These are phyloP conservation scores for Micromys minutus DNA, from an alignment of 2,113 vertebrate species.

Conservation along the genomic window DNA sequence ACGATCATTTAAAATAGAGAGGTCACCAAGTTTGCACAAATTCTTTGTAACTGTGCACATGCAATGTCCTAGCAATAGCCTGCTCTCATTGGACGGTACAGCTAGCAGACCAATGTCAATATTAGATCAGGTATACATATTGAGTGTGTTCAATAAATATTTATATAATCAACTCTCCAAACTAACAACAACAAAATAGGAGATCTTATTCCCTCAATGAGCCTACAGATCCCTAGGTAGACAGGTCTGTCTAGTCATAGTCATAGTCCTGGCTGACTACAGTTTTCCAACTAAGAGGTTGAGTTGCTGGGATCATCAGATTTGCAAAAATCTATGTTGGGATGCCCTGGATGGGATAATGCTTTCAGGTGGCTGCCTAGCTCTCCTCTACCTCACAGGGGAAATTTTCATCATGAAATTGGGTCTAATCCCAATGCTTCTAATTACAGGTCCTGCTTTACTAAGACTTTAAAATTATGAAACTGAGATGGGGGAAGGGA, in stretches of 20 bases:
- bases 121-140: constrained; percentile 5
- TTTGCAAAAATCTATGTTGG: neutral
- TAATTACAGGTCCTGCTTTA: neutral
- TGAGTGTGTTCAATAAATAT: neutral
- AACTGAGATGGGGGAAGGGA: neutral
- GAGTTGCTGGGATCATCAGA: neutral
- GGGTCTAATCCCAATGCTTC: neutral
- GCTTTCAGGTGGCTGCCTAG: neutral
- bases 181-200: constrained; percentile 50
- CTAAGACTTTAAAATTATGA: constrained; percentile 2
- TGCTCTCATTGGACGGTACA: neutral
- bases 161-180: constrained; percentile 34
- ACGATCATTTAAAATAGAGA: neutral
- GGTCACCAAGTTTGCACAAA: neutral
- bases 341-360: neutral
- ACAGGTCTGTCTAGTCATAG: neutral
- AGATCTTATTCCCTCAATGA: neutral
- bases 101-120: constrained; percentile 9
- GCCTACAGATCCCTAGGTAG: neutral
- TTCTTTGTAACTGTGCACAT: neutral
- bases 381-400: neutral
- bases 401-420: neutral
- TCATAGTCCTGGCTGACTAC: neutral
- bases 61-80: neutral
- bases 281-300: neutral